Evolutionary conservation across 2,797 vertebrate species (phyloP).

Genomic region (Aerospiza tachiro): DNA sequence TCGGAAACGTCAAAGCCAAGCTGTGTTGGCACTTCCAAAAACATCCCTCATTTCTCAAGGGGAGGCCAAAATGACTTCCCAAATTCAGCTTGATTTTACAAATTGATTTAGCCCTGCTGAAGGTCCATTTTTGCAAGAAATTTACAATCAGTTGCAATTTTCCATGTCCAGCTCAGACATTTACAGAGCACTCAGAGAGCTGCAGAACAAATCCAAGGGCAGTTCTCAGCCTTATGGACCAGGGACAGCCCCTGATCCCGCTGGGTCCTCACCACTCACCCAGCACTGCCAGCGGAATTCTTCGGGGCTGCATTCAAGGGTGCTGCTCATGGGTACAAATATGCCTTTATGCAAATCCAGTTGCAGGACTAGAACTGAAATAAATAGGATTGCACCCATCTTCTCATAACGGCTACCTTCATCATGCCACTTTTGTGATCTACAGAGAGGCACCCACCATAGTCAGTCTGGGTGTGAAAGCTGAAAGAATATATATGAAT

Average conservation of each 20-base stretch:
- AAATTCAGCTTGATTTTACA: slow-evolving; percentile 35
- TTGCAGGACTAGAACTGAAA: not conserved
- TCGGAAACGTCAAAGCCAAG: not conserved
- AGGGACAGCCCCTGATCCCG: not conserved
- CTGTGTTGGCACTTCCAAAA: not conserved
- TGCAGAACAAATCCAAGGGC: not conserved
- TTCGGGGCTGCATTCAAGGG: not conserved
- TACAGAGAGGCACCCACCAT: not conserved
- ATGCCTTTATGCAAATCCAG: not conserved
- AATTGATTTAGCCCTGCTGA: not conserved
- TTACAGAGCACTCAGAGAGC: not conserved
- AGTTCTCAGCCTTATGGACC: not conserved
- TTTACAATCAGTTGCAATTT: slow-evolving; percentile 37
- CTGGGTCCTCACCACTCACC: not conserved
- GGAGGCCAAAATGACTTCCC: not conserved
- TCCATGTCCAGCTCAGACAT: not conserved
- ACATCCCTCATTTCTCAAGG: not conserved
- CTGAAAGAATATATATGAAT: not conserved
- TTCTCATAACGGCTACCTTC: not conserved
- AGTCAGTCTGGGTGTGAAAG: not conserved
- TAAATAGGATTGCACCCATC: not conserved
- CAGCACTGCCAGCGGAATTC: not conserved
- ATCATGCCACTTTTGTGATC: not conserved
- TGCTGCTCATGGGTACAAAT: not conserved
- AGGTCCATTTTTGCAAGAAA: slow-evolving; percentile 22